Conservation (phyloP, 2,113 vertebrate species). For the Nettapus auritus region DNA sequence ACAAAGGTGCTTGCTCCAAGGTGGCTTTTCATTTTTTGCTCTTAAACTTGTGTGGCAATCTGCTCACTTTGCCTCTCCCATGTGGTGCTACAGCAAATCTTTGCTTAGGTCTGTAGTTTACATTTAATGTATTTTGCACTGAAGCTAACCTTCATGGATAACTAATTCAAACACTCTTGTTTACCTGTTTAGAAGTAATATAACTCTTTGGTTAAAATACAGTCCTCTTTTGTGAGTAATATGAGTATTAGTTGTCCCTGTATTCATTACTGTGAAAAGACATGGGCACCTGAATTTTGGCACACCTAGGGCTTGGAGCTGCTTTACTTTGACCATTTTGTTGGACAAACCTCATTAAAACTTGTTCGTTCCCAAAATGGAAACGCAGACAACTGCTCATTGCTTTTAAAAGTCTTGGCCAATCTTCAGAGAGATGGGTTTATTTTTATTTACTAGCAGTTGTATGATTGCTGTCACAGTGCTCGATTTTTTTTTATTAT, state of each 20-base stretch:
- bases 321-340: not conserved
- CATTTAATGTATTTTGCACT: constrained; percentile 6
- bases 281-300: not conserved
- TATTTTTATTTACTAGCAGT: not conserved
- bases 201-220: not conserved
- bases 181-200: not conserved
- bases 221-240: not conserved
- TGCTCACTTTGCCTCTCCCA: not conserved
- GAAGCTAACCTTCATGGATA: not conserved
- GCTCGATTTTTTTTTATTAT: not conserved
- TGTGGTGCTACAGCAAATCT: not conserved
- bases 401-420: not conserved
- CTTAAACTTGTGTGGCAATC: not conserved
- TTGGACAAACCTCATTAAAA: not conserved
- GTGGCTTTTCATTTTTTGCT: not conserved
- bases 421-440: not conserved
- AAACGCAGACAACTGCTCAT: not conserved
- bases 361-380: not conserved
- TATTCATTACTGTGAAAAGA: not conserved
- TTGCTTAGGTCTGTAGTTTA: constrained; percentile 10
- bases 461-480: not conserved
- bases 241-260: not conserved
- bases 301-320: not conserved
- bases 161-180: not conserved
- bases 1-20: not conserved